Conservation (phyloP, 2,797 vertebrate genomes). For the Cirrhinus mrigala region DNA sequence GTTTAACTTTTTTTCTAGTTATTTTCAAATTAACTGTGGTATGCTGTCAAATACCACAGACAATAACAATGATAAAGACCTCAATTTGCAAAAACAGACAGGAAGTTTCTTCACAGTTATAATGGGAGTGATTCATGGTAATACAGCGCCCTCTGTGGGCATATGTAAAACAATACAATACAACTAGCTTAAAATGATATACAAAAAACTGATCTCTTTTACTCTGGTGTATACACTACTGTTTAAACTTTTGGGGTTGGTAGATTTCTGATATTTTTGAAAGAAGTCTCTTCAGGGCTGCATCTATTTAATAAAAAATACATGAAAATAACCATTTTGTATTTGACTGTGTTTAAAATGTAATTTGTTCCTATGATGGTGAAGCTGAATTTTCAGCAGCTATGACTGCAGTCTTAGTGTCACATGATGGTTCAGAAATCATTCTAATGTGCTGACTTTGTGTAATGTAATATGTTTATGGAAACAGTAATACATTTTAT, state of each 20-base stretch:
- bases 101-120: not conserved
- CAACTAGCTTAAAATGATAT: not conserved
- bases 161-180: conserved; percentile 1
- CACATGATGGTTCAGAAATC: not conserved
- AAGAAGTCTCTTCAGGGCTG: not conserved
- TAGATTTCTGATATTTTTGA: not conserved
- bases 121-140: not conserved
- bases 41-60: not conserved
- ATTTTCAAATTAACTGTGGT: conserved; percentile 5
- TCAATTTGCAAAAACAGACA: not conserved
- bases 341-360: not conserved
- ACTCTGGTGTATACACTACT: not conserved
- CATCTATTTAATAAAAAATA: not conserved
- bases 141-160: conserved; percentile 18
- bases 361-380: no score
- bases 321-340: not conserved
- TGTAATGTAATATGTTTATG: not conserved
- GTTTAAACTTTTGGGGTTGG: not conserved
- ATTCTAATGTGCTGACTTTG: not conserved
- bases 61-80: not conserved
- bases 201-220: not conserved
- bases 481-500: not conserved
- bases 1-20: not conserved
- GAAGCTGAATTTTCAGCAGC: no score
- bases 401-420: no score